Conservation (phyloP, 2,113 vertebrate species). For the Ptilonorhynchus violaceus region DNA sequence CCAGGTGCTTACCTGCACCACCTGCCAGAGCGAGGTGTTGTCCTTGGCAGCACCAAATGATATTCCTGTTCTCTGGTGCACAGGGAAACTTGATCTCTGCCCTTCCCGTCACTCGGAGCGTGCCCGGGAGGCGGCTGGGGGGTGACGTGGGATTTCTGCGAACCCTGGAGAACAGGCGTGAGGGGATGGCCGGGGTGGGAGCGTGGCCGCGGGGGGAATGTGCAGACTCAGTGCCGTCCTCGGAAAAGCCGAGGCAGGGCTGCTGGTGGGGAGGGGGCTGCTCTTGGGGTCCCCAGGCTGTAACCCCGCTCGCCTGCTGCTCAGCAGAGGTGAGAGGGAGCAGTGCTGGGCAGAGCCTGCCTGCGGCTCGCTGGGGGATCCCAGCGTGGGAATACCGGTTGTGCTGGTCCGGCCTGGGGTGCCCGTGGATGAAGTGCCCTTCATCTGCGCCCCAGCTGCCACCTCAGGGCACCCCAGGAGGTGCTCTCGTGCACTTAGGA, state of each 20-base stretch:
- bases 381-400: not conserved
- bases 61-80: not conserved
- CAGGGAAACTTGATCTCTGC: not conserved
- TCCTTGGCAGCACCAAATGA: not conserved
- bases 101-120: not conserved
- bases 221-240: not conserved
- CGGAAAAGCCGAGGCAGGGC: not conserved
- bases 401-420: not conserved
- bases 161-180: not conserved
- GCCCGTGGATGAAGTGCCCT: fast-evolving
- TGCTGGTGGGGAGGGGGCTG: not conserved
- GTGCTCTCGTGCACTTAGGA: not conserved
- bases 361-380: not conserved
- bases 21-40: not conserved
- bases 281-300: not conserved
- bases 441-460: not conserved
- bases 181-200: not conserved
- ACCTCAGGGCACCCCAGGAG: not conserved
- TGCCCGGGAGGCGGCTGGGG: not conserved
- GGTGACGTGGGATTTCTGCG: not conserved
- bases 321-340: not conserved
- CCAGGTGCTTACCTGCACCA: not conserved
- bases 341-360: not conserved
- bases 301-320: not conserved
- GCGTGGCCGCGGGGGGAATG: fast-evolving